Conservation (phyloP, 2,888 invertebrate species). For the Pachycephus smyrnensis region DNA sequence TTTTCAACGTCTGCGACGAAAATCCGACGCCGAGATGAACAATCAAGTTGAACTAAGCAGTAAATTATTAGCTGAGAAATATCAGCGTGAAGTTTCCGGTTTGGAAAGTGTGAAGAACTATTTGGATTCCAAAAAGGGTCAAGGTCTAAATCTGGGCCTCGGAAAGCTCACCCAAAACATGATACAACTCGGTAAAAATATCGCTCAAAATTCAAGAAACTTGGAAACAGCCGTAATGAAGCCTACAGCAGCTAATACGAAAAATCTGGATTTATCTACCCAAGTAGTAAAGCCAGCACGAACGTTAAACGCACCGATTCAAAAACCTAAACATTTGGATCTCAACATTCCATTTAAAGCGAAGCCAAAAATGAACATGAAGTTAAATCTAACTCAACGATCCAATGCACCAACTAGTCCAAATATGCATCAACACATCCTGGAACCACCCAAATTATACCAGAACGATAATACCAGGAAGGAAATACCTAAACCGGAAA, state of each 20-base stretch:
- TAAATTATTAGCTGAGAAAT: constrained; percentile 57
- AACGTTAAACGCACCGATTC: constrained; percentile 38
- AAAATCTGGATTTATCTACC: constrained; percentile 41
- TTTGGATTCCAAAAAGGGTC: constrained; percentile 59
- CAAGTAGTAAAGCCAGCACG: constrained; percentile 7
- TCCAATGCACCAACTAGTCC: constrained; percentile 40
- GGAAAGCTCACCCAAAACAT: constrained; percentile 61
- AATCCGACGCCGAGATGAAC: constrained; percentile 57
- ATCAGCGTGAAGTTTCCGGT: constrained; percentile 58
- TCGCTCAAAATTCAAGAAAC: constrained; percentile 55
- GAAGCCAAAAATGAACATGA: constrained; percentile 32
- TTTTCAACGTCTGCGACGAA: constrained; percentile 54
- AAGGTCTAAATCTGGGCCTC: constrained; percentile 56
- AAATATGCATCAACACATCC: constrained; percentile 52
- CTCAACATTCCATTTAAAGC: constrained; percentile 48
- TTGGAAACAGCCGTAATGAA: constrained; percentile 34
- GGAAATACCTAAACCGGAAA: constrained; percentile 41
- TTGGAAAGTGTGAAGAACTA: constrained; percentile 61
- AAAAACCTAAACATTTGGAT: constrained; percentile 54
- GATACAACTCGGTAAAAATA: constrained; percentile 60
- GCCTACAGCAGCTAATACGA: constrained; percentile 32
- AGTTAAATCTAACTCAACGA: constrained; percentile 39
- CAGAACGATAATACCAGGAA: constrained; percentile 51
- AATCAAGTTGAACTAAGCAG: constrained; percentile 51
- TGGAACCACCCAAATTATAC: constrained; percentile 59